Conservation (phyloP, 2,113 vertebrate species). For the Nothobranchius kuhntae region DNA sequence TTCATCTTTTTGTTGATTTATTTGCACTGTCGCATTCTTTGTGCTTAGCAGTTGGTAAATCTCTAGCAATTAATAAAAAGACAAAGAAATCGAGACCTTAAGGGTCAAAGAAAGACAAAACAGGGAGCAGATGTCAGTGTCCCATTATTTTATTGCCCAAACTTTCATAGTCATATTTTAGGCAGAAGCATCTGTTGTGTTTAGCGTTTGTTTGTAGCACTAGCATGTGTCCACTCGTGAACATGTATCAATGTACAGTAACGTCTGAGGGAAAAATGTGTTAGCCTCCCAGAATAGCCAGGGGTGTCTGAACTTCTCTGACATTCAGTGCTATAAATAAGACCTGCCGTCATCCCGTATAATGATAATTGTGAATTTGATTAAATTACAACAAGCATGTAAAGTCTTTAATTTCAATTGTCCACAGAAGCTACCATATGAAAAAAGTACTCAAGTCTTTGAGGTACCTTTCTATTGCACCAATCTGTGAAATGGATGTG, state of each 20-base stretch:
- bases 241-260: constrained; percentile 38
- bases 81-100: constrained; percentile 56
- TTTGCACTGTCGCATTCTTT: constrained; percentile 26
- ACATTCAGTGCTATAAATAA: constrained; percentile 76
- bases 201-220: constrained; percentile 50
- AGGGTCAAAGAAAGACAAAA: constrained; percentile 49
- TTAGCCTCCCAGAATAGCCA: constrained; percentile 66
- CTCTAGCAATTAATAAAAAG: constrained; percentile 43
- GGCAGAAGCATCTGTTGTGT: constrained; percentile 72
- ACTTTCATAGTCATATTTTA: constrained; percentile 40
- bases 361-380: constrained; percentile 43
- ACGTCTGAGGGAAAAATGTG: constrained; percentile 51
- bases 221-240: constrained; percentile 32
- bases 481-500: constrained; percentile 5
- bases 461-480: neutral
- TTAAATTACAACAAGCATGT: constrained; percentile 13
- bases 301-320: constrained; percentile 62
- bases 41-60: constrained; percentile 50
- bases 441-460: neutral
- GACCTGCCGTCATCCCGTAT: constrained; percentile 49
- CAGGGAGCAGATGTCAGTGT: constrained; percentile 56
- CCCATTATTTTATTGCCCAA: constrained; percentile 58
- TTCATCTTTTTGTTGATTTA: constrained; percentile 2
- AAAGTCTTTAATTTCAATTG: constrained; percentile 20
- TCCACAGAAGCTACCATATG: neutral